Base-by-base conservation (phyloP, 2,113 vertebrate genomes). In the Melanocharis versteri region DNA sequence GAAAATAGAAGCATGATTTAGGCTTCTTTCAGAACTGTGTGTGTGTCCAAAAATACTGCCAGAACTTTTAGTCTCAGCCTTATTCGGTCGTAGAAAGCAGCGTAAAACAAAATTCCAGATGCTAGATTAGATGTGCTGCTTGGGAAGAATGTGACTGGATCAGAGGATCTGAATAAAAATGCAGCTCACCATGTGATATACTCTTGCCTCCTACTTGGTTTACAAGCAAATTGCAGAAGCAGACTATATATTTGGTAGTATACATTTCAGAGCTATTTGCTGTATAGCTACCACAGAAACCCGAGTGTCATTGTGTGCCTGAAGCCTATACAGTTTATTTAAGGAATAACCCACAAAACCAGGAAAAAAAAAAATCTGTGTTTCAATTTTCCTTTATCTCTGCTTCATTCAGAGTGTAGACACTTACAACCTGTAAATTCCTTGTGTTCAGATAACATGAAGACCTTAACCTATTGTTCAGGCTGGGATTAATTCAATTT, bases 301-400 rank as follows among this genome's bases (percentile, higher is more conserved):
- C 44, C 7, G 3, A 69, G 23, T 61, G 58, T 48, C 54, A 51
- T 7, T 45, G 35, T 76, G 83, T 77, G 57, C 70, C 73, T 87
- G 50, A 69, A 83, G 13, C 47, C n/a, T 76, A 14, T 17, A n/a
- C 11, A 47, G 42, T 90, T 94, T 93, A 69, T 91, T 88, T 73
- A 87, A 83, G 24, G 62, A 88, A n/a, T 40, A 83, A 88, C 39
- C 13, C 19, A 62, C 24, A 86, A 86, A 94, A 42, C 15, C 21
- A 53, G 26, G 40, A 13, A 26, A 30, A 66, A 91, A 47, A 30
- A 26, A 11, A 21, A 15, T 3, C n/a, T 35, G 4, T 40, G 10
- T 70, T 96, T 90, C 82, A 48, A 44, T 89, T 96, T 88, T 77
- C 33, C 88, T 80, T 83, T 90, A 44, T 88, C 76, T 92, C 51